Conservation (phyloP, 2,888 invertebrate genomes). For the Prionchulus punctatus region DNA sequence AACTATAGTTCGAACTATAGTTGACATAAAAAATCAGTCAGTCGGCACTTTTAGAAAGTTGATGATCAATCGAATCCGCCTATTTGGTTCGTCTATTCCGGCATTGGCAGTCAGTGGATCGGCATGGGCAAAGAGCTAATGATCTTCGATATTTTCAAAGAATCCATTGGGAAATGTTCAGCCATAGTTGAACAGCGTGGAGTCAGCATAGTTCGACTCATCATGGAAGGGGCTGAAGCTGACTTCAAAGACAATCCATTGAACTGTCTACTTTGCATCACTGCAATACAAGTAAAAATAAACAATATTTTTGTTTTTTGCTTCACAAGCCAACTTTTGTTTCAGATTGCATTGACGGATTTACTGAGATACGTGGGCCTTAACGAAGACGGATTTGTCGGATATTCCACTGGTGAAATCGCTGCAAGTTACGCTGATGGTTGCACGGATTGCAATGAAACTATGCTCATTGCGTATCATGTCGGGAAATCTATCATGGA, state of each 20-base stretch:
- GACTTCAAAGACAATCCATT: slow-evolving; percentile 42
- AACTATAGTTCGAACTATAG: no score
- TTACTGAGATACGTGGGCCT: slow-evolving; percentile 55
- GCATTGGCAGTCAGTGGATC: slow-evolving; percentile 91
- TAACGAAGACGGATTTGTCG: slow-evolving; percentile 78
- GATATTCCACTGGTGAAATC: slow-evolving; percentile 79
- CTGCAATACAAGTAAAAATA: slow-evolving; percentile 59
- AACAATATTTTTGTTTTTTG: no score
- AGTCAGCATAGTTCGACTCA: slow-evolving; percentile 60
- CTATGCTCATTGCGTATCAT: slow-evolving; percentile 81
- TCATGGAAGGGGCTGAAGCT: slow-evolving; percentile 56
- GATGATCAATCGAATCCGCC: slow-evolving; percentile 30
- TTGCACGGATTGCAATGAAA: slow-evolving; percentile 79
- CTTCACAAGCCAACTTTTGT: no score
- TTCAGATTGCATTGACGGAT: slow-evolving; percentile 74
- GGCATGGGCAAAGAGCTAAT: slow-evolving; percentile 60
- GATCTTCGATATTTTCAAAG: slow-evolving; percentile 52
- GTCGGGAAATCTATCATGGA: slow-evolving; percentile 67
- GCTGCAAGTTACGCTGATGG: slow-evolving; percentile 95
- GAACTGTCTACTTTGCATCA: slow-evolving; percentile 57
- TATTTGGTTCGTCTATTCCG: slow-evolving; percentile 80
- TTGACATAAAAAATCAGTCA: no score
- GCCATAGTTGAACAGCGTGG: slow-evolving; percentile 59
- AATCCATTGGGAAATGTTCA: slow-evolving; percentile 57
- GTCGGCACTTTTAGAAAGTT: slow-evolving; percentile 6